Conservation (phyloP, 2,797 vertebrate genomes). For the Coendou prehensilis region DNA sequence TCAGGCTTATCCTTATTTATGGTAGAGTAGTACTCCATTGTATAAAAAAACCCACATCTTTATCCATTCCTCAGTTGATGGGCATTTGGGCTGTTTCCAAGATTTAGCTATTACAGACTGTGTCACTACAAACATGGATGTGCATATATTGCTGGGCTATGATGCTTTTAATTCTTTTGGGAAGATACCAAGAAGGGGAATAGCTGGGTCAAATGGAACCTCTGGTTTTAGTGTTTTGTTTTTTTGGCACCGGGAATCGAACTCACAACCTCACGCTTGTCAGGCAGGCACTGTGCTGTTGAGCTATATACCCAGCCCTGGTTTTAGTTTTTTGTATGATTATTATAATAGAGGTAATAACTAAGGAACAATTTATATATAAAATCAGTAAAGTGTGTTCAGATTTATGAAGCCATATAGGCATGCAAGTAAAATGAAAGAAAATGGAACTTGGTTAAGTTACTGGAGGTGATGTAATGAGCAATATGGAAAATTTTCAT, state of each 20-base stretch:
- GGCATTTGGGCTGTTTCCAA: background rate
- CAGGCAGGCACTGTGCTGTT: too few relatives aligned
- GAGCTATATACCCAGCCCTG: background rate
- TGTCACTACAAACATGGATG: background rate
- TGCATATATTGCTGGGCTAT: background rate
- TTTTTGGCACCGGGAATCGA: too few relatives aligned
- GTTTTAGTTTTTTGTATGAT: background rate
- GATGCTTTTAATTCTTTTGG: background rate
- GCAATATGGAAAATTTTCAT: constrained; percentile 11
- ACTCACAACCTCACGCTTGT: too few relatives aligned
- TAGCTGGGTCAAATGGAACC: background rate
- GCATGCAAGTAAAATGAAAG: background rate
- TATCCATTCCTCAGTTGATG: background rate
- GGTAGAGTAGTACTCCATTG: background rate
- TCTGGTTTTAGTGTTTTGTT: background rate
- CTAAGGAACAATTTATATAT: constrained; percentile 18
- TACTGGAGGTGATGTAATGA: background rate
- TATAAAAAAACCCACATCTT: background rate
- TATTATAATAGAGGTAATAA: background rate
- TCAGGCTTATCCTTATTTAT: background rate
- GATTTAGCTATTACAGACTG: background rate
- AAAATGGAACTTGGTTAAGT: background rate
- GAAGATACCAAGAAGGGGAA: background rate
- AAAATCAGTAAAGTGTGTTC: background rate
- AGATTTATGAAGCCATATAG: background rate